phyloP scores from a whole-genome alignment of 2,113 vertebrate genomes.

The Hemiscyllium ocellatum region DNA sequence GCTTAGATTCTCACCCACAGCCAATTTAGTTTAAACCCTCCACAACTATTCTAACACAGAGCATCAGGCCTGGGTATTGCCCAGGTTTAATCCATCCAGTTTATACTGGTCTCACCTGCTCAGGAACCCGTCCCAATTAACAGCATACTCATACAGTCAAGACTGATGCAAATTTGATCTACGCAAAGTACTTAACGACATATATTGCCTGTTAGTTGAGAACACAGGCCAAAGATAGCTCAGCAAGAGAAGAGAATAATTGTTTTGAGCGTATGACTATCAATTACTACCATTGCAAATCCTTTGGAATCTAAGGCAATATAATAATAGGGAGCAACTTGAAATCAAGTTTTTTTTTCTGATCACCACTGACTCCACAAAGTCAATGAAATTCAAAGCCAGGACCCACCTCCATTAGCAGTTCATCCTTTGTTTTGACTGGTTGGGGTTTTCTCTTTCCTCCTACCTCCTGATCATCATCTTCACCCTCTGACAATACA shows the following conservation, averaged over 20 bases:
- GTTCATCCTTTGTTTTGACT: conserved; percentile 57
- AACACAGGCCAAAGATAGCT: not conserved
- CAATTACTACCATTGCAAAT: not conserved
- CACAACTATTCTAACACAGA: too few species aligned
- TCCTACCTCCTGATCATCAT: conserved; percentile 48
- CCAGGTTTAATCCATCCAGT: too few species aligned
- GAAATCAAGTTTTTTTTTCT: not conserved
- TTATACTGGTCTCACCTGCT: too few species aligned
- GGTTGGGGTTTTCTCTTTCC: conserved; percentile 48
- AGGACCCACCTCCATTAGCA: conserved; percentile 58
- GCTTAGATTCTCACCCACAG: too few species aligned
- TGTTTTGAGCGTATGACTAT: not conserved
- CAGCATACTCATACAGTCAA: not conserved
- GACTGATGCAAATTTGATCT: not conserved
- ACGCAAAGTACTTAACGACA: not conserved
- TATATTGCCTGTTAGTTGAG: not conserved
- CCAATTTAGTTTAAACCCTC: too few species aligned
- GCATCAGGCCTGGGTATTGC: too few species aligned
- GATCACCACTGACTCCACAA: not conserved
- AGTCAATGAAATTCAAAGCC: not conserved
- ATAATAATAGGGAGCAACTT: not conserved
- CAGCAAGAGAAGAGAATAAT: not conserved
- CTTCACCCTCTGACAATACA: conserved; percentile 50
- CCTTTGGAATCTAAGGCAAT: not conserved
- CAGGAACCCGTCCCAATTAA: not conserved